Base-by-base conservation (phyloP, 2,888 invertebrate species). In the Chrysomela aeneicollis region DNA sequence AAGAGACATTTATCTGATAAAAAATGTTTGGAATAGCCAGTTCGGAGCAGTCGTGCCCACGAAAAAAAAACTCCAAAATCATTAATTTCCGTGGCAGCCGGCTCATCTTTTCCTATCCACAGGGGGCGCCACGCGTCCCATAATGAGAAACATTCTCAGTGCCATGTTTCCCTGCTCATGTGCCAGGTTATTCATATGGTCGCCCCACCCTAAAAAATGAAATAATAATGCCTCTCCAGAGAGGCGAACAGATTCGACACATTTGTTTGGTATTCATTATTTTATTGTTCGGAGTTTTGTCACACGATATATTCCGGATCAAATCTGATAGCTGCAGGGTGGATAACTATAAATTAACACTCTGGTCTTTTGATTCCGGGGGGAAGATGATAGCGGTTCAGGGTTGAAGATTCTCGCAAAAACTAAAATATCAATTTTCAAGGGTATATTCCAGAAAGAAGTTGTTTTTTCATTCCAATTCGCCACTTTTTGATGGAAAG, bases 91-190 rank as follows among this genome's bases (percentile, higher is more conserved):
- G 9, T 17, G 21, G 42, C 42, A 30, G 21, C 9, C 5, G 47
- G 17, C 57, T 57, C 57, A 17, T 47, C 26, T 51, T 54, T 52
- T 19, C 17, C n/a, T 30, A 32, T 22, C 61, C 1, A 10, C 46
- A 50, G 55, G 61, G 55, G 50, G 61, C 22, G 49, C 9, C 61
- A 47, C 61, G 61, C 37, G 61, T 17, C 12, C 22, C 9, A 19
- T 61, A 63, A 63, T 63, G 63, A 63, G 63, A 46, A 63, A 63
- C 59, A 53, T 63, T 63, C 63, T 59, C 63, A 63, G 51, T 37
- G 64, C 47, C 47, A n/a, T n/a, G n/a, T n/a, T n/a, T 46, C 57
- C 57, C 57, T 46, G 30, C 26, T 57, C 46, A 57, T 57, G 42
- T 57, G 46, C 47, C 47, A 1, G 17, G 15, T n/a, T 57, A 57